Evolutionary conservation across 2,888 invertebrate species (phyloP).

Genomic region (Steromphala cineraria): DNA sequence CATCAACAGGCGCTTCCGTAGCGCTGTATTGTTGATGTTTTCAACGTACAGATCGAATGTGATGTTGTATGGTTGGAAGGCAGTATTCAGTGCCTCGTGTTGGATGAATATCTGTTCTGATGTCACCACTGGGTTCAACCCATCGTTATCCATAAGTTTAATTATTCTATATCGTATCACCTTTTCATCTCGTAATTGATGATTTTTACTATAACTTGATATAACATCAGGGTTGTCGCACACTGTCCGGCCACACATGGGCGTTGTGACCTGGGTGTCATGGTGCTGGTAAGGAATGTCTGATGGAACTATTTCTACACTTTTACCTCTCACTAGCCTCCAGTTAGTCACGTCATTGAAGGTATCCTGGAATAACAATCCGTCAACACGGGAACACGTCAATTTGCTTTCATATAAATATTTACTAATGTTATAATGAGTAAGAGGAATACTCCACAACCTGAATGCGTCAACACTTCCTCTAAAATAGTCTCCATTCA

Average conservation of each 20-base stretch:
- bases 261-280: slow-evolving; percentile 49
- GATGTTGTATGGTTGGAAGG: slow-evolving; percentile 69
- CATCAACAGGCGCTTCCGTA: slow-evolving; percentile 57
- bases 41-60: slow-evolving; percentile 49
- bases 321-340: slow-evolving; percentile 32
- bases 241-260: slow-evolving; percentile 68
- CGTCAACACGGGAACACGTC: not conserved
- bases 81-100: slow-evolving; percentile 52
- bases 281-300: slow-evolving; percentile 41
- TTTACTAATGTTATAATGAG: slow-evolving; percentile 51
- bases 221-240: slow-evolving; percentile 70
- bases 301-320: slow-evolving; percentile 39
- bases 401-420: slow-evolving; percentile 32
- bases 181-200: slow-evolving; percentile 50
- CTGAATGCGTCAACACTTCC: slow-evolving; percentile 57
- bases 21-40: slow-evolving; percentile 50
- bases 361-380: slow-evolving; percentile 38
- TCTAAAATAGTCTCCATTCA: slow-evolving; percentile 44
- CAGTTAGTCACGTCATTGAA: slow-evolving; percentile 51
- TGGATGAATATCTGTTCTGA: slow-evolving; percentile 58
- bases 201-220: slow-evolving; percentile 50
- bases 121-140: slow-evolving; percentile 58
- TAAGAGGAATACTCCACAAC: slow-evolving; percentile 51
- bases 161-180: slow-evolving; percentile 61
- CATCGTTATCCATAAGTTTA: slow-evolving; percentile 64